phyloP scores from a whole-genome alignment of 2,113 vertebrate species.

The Anthoscopus minutus region DNA sequence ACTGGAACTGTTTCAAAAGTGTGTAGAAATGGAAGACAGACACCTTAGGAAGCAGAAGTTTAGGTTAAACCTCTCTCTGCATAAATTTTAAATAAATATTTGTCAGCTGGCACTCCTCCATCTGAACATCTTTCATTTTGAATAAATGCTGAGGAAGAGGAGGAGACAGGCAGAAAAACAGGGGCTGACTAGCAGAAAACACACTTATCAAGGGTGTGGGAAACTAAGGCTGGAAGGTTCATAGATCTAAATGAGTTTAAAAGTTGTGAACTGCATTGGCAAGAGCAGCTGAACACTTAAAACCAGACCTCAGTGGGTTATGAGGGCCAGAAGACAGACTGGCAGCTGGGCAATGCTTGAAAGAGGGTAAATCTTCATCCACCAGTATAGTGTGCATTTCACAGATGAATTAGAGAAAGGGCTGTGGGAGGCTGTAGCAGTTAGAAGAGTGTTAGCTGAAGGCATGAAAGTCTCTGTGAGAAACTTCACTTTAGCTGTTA shows the following conservation, averaged over 20 bases:
- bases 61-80: neutral
- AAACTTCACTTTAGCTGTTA: neutral
- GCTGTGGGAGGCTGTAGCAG: neutral
- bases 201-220: neutral
- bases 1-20: neutral
- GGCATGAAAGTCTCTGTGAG: neutral
- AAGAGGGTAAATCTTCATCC: neutral
- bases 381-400: neutral
- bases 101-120: neutral
- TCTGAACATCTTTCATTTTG: neutral
- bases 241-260: neutral
- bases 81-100: neutral
- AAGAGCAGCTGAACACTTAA: neutral
- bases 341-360: neutral
- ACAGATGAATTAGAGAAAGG: neutral
- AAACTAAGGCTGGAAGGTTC: neutral
- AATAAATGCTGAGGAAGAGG: neutral
- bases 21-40: neutral
- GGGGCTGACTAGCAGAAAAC: neutral
- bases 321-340: neutral
- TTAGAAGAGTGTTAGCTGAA: neutral
- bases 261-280: neutral
- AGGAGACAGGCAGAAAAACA: neutral
- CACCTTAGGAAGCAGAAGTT: neutral
- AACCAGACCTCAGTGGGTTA: neutral